These are phyloP conservation scores for Adineta ricciae DNA, from an alignment of 2,888 invertebrate species.

Conservation along the genomic window DNA sequence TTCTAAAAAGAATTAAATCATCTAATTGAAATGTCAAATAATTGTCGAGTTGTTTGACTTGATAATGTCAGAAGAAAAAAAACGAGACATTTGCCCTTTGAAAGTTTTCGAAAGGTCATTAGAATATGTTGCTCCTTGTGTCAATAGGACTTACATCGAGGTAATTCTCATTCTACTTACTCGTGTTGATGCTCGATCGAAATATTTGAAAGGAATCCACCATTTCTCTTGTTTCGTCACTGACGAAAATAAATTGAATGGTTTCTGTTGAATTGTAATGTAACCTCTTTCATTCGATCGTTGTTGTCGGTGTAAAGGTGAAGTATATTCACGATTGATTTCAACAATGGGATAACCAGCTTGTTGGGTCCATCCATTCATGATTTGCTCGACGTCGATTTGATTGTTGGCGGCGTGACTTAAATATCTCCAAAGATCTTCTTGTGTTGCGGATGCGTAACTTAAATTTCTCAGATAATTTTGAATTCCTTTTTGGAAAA, in stretches of 20 bases:
- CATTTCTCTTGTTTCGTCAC: background rate
- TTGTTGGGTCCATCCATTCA: slow-evolving; percentile 32
- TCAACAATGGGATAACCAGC: slow-evolving; percentile 33
- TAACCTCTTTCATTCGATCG: background rate
- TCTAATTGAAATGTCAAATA: too few species aligned
- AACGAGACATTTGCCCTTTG: too few species aligned
- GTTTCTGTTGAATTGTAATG: background rate
- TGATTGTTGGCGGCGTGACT: slow-evolving; percentile 78
- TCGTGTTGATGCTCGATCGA: background rate
- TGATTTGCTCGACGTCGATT: slow-evolving; percentile 61
- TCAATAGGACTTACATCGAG: too few species aligned
- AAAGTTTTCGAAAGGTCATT: too few species aligned
- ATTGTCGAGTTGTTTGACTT: too few species aligned
- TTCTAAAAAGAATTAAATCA: background rate
- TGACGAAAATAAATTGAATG: background rate
- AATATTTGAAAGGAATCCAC: slow-evolving; percentile 14
- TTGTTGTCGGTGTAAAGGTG: background rate
- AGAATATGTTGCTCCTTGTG: too few species aligned
- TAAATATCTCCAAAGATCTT: slow-evolving; percentile 80
- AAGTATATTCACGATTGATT: background rate
- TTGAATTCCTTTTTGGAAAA: slow-evolving; percentile 37
- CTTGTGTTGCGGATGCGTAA: slow-evolving; percentile 75
- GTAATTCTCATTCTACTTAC: background rate
- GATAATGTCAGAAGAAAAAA: too few species aligned
- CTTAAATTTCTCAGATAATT: background rate